Evolutionary conservation across 2,797 vertebrate species (phyloP).

Genomic region (Lophotriccus pileatus): DNA sequence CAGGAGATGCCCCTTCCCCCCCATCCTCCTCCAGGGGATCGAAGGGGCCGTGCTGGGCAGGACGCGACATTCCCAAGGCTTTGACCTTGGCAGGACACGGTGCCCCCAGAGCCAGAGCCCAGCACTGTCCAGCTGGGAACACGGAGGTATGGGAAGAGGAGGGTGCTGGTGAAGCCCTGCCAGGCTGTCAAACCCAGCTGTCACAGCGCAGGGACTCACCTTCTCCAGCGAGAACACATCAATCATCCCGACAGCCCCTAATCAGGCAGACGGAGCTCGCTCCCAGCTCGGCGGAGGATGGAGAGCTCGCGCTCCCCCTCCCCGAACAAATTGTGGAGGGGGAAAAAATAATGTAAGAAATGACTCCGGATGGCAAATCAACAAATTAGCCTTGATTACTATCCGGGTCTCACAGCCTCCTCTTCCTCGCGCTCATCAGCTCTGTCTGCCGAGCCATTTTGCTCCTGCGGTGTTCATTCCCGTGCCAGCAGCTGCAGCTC

Average conservation of each 20-base stretch:
- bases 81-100: not conserved
- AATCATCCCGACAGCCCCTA: constrained; percentile 59
- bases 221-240: constrained; percentile 53
- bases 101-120: not conserved
- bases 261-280: constrained; percentile 65
- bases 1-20: not conserved
- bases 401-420: not conserved
- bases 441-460: fast-evolving
- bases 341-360: not conserved
- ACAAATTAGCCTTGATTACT: constrained; percentile 51
- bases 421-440: constrained; percentile 9
- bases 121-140: not conserved
- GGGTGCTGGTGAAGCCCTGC: constrained; percentile 10
- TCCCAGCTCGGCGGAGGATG: not conserved
- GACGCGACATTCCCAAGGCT: fast-evolving
- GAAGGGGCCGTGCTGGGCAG: fast-evolving
- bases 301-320: not conserved
- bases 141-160: constrained; percentile 48
- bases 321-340: not conserved
- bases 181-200: constrained; percentile 37
- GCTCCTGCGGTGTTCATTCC: not conserved
- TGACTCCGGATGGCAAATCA: constrained; percentile 61
- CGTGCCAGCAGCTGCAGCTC: fast-evolving
- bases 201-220: constrained; percentile 52
- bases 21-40: fast-evolving